These are phyloP conservation scores for Agelaius tricolor DNA, from an alignment of 2,113 vertebrate species.

Conservation along the genomic window DNA sequence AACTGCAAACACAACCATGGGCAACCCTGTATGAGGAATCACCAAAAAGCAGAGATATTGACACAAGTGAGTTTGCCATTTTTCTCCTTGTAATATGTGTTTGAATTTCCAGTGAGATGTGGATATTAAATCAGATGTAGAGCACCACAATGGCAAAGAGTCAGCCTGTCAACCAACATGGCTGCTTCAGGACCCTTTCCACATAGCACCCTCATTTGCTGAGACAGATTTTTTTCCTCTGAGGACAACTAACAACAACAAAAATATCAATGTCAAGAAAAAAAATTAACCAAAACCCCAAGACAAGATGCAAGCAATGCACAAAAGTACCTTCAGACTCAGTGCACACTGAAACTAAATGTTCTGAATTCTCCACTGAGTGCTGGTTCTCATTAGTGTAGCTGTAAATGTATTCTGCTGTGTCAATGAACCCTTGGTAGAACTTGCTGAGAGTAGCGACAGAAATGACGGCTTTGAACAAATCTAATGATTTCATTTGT, in stretches of 20 bases:
- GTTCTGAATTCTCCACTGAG: not conserved
- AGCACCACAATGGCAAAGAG: not conserved
- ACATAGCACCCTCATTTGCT: not conserved
- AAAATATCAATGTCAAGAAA: accelerated
- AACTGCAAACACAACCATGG: not conserved
- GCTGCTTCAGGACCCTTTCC: not conserved
- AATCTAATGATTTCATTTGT: not conserved
- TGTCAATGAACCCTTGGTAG: not conserved
- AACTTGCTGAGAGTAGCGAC: not conserved
- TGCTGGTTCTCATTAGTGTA: not conserved
- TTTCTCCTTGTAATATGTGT: not conserved
- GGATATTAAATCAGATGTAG: not conserved
- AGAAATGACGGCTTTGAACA: constrained; percentile 1
- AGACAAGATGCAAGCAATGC: not conserved
- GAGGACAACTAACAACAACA: not conserved
- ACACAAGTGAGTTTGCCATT: not conserved
- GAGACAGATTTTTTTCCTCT: not conserved
- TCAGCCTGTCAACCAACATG: not conserved
- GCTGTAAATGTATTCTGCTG: not conserved
- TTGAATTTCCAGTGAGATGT: not conserved
- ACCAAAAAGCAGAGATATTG: not conserved
- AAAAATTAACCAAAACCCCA: not conserved
- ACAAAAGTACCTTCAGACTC: not conserved
- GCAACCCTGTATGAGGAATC: not conserved
- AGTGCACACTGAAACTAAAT: not conserved